Base-by-base conservation (phyloP, 2,113 vertebrate genomes). In the Brachyistius frenatus region DNA sequence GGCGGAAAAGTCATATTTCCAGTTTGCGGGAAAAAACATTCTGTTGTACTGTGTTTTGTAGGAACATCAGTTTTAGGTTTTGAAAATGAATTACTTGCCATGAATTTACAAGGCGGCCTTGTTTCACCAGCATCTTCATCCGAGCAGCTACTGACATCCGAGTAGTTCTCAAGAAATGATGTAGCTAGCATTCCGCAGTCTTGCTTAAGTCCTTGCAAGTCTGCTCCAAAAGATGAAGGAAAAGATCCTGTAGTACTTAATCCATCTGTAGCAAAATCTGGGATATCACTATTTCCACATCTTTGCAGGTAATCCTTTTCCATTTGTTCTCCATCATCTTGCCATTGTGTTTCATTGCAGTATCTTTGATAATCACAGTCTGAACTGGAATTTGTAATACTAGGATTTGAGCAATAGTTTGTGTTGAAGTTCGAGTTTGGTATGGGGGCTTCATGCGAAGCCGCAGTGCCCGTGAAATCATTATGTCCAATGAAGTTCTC, bases 101-200 rank as follows among this genome's bases (percentile, higher is more conserved):
- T 84, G 33, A 91, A 89, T 62, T 88, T 86, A 78, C 83, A 90
- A 39, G 83, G 73, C 6, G 86, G 81, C 7, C 80, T 84, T 75
- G 79, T 71, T 66, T 84, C 86, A 69, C 66, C 36, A 15, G 58
- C 32, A 53, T 93, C 88, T 57, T 80, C 35, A 50, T 94, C 90
- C 0, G 93, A 94, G 73, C 90, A 94, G 76, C 90, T 95, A 76
- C 92, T 94, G 55, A 94, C 86, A 86, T 94, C 92, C 0, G 93
- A 93, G 73, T 88, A 94, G 69, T 88, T 80, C 4, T 89, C 91
- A 61, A 91, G 79, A 88, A 81, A 80, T 11, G 81, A 80, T 66
- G 82, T 41, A 41, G 73, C 63, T 63, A 89, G 64, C 10, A 89
- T 69, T 67, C 60, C 81, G 87, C 86, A 83, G 64, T 93, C 89